Evolutionary conservation across 1,140 invertebrate genomes (phyloP).

Genomic region (Periplaneta americana): DNA sequence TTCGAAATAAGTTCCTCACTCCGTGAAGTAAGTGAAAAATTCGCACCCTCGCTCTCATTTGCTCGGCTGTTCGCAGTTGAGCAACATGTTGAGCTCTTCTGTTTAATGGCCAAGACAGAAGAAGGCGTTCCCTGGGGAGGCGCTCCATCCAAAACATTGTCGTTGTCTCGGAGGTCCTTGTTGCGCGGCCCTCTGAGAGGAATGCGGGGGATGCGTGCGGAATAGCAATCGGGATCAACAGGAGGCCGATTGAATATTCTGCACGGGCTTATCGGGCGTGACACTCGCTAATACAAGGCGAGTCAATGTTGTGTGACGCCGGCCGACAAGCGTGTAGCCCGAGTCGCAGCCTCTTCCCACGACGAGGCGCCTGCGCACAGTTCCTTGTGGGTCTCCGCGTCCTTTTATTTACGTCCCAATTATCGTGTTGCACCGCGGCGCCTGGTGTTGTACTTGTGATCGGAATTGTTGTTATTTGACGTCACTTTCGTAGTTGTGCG

Average conservation of each 20-base stretch:
- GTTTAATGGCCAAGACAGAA: background rate
- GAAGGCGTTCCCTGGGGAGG: background rate
- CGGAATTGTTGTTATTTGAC: too few species aligned
- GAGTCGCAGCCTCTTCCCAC: background rate
- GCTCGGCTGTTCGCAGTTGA: background rate
- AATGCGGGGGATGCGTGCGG: background rate
- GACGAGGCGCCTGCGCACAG: background rate
- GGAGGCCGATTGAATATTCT: constrained; percentile 14
- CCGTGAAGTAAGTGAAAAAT: background rate
- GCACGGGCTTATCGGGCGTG: constrained; percentile 3
- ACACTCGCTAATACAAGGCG: constrained; percentile 4
- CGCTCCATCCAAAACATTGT: background rate
- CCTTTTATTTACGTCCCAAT: too few species aligned
- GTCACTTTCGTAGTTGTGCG: too few species aligned
- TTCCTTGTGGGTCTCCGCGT: too few species aligned
- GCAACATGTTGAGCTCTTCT: background rate
- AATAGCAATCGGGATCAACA: constrained; percentile 9
- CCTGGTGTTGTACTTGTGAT: too few species aligned
- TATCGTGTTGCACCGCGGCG: too few species aligned
- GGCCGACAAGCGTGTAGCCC: background rate
- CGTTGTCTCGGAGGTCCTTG: background rate
- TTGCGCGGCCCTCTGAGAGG: background rate
- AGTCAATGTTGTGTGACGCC: background rate
- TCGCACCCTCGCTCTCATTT: background rate
- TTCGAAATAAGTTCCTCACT: too few species aligned